A percentile compares a stretch with the other conserved stretches of the same genome.
These are phyloP conservation scores for Valencia hispanica DNA, from an alignment of 2,797 vertebrate genomes.

Conservation along the genomic window DNA sequence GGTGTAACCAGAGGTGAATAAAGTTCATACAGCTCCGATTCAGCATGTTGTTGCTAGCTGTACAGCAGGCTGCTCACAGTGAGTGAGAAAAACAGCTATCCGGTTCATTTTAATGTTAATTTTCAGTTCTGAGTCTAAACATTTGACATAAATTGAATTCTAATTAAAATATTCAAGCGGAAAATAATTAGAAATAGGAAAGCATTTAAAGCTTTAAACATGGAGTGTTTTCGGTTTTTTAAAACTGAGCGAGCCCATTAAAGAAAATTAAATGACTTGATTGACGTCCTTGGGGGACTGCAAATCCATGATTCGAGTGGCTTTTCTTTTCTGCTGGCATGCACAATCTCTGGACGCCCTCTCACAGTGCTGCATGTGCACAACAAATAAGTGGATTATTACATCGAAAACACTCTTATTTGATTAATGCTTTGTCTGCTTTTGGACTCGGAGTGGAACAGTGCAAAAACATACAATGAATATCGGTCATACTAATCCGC, in stretches of 20 bases:
- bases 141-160: neutral
- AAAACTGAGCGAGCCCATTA: slow-evolving; percentile 48
- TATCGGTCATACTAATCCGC: slow-evolving; percentile 63
- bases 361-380: slow-evolving; percentile 25
- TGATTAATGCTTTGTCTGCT: slow-evolving; percentile 72
- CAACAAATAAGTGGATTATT: slow-evolving; percentile 64
- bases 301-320: slow-evolving; percentile 32
- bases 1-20: too few species aligned
- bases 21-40: too few species aligned
- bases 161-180: neutral
- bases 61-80: too few species aligned
- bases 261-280: slow-evolving; percentile 58
- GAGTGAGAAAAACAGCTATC: too few species aligned
- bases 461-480: slow-evolving; percentile 55
- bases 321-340: slow-evolving; percentile 21
- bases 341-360: slow-evolving; percentile 22
- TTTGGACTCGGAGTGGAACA: slow-evolving; percentile 41
- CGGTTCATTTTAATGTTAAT: neutral
- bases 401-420: slow-evolving; percentile 58
- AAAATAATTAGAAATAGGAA: neutral
- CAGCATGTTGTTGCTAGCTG: too few species aligned
- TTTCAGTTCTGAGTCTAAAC: neutral
- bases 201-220: slow-evolving; percentile 6
- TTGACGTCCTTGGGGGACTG: slow-evolving; percentile 49
- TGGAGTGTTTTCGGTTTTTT: slow-evolving; percentile 15